Evolutionary conservation across 1,140 invertebrate genomes (phyloP).

Genomic region (Drosophila paulistorum): DNA sequence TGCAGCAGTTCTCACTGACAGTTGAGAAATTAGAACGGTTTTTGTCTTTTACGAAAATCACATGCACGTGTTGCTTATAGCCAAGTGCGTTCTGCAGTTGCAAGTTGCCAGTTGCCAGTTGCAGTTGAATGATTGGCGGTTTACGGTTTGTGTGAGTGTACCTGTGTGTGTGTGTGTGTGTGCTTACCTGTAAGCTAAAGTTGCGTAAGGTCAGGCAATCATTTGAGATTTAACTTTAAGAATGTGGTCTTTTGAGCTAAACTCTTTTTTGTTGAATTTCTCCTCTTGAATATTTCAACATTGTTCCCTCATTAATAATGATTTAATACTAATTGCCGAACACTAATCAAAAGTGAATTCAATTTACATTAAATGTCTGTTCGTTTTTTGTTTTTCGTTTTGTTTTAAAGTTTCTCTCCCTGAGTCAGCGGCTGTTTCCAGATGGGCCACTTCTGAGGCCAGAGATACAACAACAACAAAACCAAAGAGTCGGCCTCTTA

Average conservation of each 20-base stretch:
- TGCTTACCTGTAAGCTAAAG: slow-evolving; percentile 31
- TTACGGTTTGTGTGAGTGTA: slow-evolving; percentile 18
- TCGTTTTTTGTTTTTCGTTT: slow-evolving; percentile 41
- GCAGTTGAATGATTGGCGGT: slow-evolving; percentile 41
- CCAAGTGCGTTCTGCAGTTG: not conserved
- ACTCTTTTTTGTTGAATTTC: no score
- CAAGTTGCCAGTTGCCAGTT: slow-evolving; percentile 40
- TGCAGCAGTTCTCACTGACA: slow-evolving; percentile 66
- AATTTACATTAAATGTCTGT: slow-evolving; percentile 24
- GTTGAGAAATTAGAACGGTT: slow-evolving; percentile 81
- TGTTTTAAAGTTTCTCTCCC: slow-evolving; percentile 46
- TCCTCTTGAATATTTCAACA: not conserved
- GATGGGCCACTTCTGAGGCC: slow-evolving; percentile 15
- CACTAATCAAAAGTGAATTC: slow-evolving; percentile 14
- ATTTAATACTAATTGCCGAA: slow-evolving; percentile 10
- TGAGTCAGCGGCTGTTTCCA: slow-evolving; percentile 21
- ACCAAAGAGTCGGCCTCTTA: slow-evolving; percentile 12
- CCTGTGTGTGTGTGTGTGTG: not conserved
- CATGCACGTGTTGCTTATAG: slow-evolving; percentile 69
- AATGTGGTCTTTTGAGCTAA: not conserved
- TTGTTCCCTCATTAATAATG: not conserved
- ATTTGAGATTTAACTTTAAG: not conserved
- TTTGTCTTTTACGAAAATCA: slow-evolving; percentile 68
- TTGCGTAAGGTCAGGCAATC: slow-evolving; percentile 13
- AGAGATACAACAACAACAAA: not conserved